Base-by-base conservation (phyloP, 2,888 invertebrate genomes). In the Himalopsyche japonica region DNA sequence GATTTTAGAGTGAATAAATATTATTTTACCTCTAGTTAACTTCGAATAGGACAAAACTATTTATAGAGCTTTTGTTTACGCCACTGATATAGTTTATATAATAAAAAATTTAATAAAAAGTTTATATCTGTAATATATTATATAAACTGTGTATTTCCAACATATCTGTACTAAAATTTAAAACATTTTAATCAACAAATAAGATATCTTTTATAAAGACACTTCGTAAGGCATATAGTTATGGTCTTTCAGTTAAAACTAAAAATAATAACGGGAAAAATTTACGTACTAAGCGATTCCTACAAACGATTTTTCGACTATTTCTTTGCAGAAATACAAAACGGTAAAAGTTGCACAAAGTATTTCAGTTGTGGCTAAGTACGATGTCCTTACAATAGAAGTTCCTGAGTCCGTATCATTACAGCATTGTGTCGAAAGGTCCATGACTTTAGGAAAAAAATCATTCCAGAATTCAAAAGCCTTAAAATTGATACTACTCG, bases 401-500 rank as follows among this genome's bases (percentile, higher is more conserved):
- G 76, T 49, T 15, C 48, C 83, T 4, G 82, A 78, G 5, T 89
- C 89, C 20, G 90, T 90, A 85, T 92, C 93, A 89, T 96, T 95
- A 88, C 97, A 97, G 89, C 97, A 97, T 88, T 94, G 94, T 4
- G 94, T 94, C 0, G 96, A 95, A 86, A 95, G 94, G 88, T 94
- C 93, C 15, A 96, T 90, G 64, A 97, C 94, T 90, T 93, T 95
- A 0, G 97, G 97, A 89, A 96, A 97, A 89, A 96, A 96, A 86
- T 95, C 94, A 88, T 96, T 96, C 97, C 97, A 97, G 90, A 97
- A 97, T 86, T 95, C 94, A 87, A 96, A 94, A 30, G 95, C 94
- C 88, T 95, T 95, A 88, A 96, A 96, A 90, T 96, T 95, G 43
- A 96, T 92, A 43, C 92, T 93, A 3, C 91, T 92, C 0, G 93